Base-by-base conservation (phyloP, 2,113 vertebrate species). In the Castor canadensis region DNA sequence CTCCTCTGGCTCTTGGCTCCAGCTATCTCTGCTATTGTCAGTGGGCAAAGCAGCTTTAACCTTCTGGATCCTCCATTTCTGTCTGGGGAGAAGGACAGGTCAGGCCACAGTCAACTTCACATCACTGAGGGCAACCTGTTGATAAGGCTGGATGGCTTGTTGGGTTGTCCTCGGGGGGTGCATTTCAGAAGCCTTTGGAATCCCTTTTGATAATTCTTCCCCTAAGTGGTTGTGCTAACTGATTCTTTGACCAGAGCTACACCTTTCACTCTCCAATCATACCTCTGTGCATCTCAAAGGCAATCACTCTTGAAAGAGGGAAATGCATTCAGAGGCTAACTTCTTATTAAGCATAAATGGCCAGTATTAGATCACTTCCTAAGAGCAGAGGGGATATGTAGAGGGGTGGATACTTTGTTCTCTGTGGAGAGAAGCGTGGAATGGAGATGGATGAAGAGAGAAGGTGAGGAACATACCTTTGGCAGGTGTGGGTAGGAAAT, bases 371-470 rank as follows among this genome's bases (percentile, higher is more conserved):
- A 32, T 71, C 22, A 15, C 52, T 47, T 76, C 88, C n/a, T 69
- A 43, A 28, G 58, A 52, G 38, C 22, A 38, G 26, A 32, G 10
- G 64, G 47, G 6, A 19, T 26, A 1, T 19, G 1, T 3, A 19
- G 47, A 3, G 8, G 49, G 66, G 7, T 1, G 1, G 28, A 3
- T 26, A 43, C 22, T 38, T 28, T 72, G 69, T 5, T 10, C 1
- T 3, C 69, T 19, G 4, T 5, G 35, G 35, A 54, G 76, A 24
- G 40, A 38, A 9, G 16, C 0, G 0, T 1, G 30, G 30, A 32
- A 3, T 1, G 0, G 26, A 45, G 28, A 1, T 8, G 0, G 52
- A 49, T 1, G 3, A 43, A 16, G 22, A 60, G 40, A 24, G 17
- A 30, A n/a, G 12, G 12, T 0, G 1, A 52, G 76, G 92, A 7